Base-by-base conservation (phyloP, 2,797 vertebrate species). In the Todus mexicanus region DNA sequence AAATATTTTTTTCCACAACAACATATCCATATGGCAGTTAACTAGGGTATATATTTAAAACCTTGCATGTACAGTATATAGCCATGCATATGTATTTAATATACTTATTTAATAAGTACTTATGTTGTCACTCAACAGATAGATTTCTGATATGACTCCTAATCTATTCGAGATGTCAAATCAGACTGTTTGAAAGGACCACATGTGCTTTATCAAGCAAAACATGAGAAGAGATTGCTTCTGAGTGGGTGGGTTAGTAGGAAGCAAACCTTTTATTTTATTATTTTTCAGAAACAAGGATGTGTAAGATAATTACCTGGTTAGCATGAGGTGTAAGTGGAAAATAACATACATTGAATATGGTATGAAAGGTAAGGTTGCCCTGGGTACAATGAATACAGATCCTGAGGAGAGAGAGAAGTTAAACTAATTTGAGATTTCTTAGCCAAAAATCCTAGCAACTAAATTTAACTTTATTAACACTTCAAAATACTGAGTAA, bases 1-100 rank as follows among this genome's bases (percentile, higher is more conserved):
- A 98, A 98, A 98, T 98, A 98, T 98, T 98, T 96, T 96, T 97
- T 96, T 87, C 97, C 94, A 97, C 97, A 98, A 94, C 97, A 97
- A 92, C 96, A 97, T 96, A 97, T 97, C 97, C 98, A 98, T 98
- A 98, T 98, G 97, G 97, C 95, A 91, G 80, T 88, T 96, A 92
- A 95, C 97, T 96, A 91, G 82, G 92, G 95, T 95, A 97, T 96
- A 95, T 92, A 73, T 95, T 96, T 95, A 70, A 97, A 97, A 84
- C 64, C 94, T 93, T 83, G 84, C 93, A 70, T 95, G 94, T 94
- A 95, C 86, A 92, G 87, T 84, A 87, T 96, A 95, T 94, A 83
- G 80, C 80, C 92, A 65, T 87, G 93, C 90, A 22, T 87, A 65
- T 90, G 96, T 89, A 80, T 94, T 91, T 90, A 92, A 93, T 81